Base-by-base conservation (phyloP, 2,888 invertebrate genomes). In the Apotomis turbidana region DNA sequence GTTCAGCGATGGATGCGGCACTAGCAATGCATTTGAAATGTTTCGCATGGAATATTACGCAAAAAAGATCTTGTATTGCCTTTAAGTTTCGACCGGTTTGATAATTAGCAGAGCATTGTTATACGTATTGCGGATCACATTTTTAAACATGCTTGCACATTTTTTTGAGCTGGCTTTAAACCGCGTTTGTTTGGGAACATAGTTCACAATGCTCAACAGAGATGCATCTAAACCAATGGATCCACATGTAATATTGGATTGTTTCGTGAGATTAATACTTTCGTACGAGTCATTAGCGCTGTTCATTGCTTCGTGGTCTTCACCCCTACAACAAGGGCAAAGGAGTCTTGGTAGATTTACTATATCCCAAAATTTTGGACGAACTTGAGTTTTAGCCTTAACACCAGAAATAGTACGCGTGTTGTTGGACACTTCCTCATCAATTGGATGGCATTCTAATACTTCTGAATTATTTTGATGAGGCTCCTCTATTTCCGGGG, bases 281-380 rank as follows among this genome's bases (percentile, higher is more conserved):
- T 90, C 89, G 74, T 86, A 90, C 1, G 88, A 90, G 73, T 80
- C 84, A 9, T 71, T 76, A n/a, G 79, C 70, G 57, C 76, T 83
- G 60, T 77, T 78, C 70, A 74, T 74, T 61, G 78, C 67, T 6
- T 73, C 75, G 0, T 82, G 83, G n/a, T 78, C 80, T 5, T 84
- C 85, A 4, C 87, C 86, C 41, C 83, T 82, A 73, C 90, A 90
- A 76, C 91, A 91, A 0, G 91, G 90, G 62, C 91, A 92, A 0
- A 86, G 36, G 0, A 85, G 41, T 72, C 74, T 87, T 9, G 89
- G 88, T 4, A 83, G 71, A 57, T 63, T 74, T 3, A 74, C 72
- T 74, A 79, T 84, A 59, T 77, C 79, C 79, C 83, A 83, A 4
- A 76, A n/a, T 41, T 52, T 68, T 61, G 51, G 51, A 5, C 46